These are phyloP conservation scores for Pandemis heparana DNA, from an alignment of 2,888 invertebrate genomes.

Conservation along the genomic window DNA sequence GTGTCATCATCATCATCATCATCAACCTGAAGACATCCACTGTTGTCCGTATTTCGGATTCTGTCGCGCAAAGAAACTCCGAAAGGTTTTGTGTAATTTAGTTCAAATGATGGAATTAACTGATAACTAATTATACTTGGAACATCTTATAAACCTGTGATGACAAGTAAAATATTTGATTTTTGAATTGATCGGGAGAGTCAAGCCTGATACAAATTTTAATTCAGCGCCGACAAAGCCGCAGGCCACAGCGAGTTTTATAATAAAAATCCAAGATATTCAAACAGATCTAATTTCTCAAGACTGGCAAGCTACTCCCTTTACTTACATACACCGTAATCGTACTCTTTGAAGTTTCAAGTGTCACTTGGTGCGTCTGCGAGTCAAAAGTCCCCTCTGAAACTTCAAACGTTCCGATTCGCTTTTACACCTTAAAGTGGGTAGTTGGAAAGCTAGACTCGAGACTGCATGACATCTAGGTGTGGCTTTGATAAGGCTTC, in stretches of 20 bases:
- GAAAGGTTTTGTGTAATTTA: no score
- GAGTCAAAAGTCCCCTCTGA: slow-evolving; percentile 65
- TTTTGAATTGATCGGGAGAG: no score
- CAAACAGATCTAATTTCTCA: slow-evolving; percentile 35
- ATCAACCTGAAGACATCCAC: no score
- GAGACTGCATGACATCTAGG: slow-evolving; percentile 46
- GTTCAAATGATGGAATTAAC: no score
- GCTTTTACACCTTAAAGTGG: slow-evolving; percentile 77
- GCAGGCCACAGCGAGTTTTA: neutral
- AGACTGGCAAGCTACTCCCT: slow-evolving; percentile 32
- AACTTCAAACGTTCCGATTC: slow-evolving; percentile 77
- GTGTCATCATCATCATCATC: no score
- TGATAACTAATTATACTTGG: no score
- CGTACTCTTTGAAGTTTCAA: slow-evolving; percentile 74
- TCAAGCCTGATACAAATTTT: no score
- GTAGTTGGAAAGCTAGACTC: slow-evolving; percentile 47
- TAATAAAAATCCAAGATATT: neutral
- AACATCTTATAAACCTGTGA: no score
- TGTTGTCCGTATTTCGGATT: no score
- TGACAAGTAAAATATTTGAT: no score
- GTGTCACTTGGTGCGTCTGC: slow-evolving; percentile 75
- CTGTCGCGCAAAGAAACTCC: no score
- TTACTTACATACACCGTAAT: slow-evolving; percentile 43
- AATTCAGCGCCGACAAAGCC: no score
- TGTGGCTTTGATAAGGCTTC: slow-evolving; percentile 43